Evolutionary conservation across 2,797 vertebrate species (phyloP).

Genomic region (Setipinna tenuifilis): DNA sequence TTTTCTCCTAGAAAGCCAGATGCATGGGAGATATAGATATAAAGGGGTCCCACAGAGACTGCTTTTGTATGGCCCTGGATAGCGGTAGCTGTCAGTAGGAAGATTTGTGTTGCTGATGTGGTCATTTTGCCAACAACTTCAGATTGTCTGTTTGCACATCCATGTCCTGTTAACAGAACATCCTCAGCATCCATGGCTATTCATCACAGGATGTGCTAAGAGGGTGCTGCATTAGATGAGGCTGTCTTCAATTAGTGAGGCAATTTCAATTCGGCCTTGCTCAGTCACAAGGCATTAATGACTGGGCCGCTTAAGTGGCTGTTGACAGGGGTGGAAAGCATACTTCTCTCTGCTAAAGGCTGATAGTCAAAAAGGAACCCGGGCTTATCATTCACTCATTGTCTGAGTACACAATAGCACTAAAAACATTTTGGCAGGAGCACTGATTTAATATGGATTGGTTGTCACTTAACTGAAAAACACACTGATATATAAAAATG

Average conservation of each 20-base stretch:
- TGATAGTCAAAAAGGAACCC: neutral
- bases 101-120: neutral
- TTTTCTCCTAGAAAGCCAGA: too few relatives aligned
- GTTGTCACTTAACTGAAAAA: neutral
- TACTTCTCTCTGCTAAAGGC: constrained; percentile 12
- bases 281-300: constrained; percentile 16
- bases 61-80: too few relatives aligned
- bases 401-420: neutral
- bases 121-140: neutral
- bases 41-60: too few relatives aligned
- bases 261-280: constrained; percentile 26
- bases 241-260: constrained; percentile 26
- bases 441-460: neutral
- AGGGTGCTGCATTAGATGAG: neutral
- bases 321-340: neutral
- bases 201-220: constrained; percentile 10
- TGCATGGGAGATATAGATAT: too few relatives aligned
- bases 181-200: neutral
- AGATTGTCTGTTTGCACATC: neutral
- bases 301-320: constrained; percentile 16
- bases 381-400: constrained; percentile 3
- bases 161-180: neutral
- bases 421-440: neutral
- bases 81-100: too few relatives aligned
- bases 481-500: too few relatives aligned